These are phyloP conservation scores for Diplolepis rosae DNA, from an alignment of 2,888 invertebrate species.

Conservation along the genomic window DNA sequence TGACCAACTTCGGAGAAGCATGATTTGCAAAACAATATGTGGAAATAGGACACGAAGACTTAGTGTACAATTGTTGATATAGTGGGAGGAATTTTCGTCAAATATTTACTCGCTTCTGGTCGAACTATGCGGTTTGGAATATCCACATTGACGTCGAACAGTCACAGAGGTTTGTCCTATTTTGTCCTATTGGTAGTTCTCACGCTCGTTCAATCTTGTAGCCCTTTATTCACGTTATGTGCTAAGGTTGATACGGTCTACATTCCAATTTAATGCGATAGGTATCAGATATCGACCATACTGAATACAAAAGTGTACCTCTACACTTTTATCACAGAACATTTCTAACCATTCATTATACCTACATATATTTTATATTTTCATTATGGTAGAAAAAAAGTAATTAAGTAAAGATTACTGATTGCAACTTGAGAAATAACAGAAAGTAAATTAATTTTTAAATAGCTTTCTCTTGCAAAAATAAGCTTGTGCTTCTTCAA, in stretches of 20 bases:
- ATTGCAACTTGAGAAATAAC: background rate
- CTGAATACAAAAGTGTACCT: background rate
- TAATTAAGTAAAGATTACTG: background rate
- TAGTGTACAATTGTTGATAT: conserved; percentile 24
- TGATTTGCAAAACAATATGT: background rate
- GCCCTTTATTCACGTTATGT: conserved; percentile 16
- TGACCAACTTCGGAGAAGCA: background rate
- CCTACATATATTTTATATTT: background rate
- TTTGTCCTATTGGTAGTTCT: conserved; percentile 39
- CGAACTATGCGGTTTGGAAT: conserved; percentile 40
- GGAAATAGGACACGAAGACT: background rate
- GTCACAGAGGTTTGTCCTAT: conserved; percentile 40
- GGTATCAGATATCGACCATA: conserved; percentile 41
- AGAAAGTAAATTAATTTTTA: background rate
- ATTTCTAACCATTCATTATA: background rate
- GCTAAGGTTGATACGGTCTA: conserved; percentile 4
- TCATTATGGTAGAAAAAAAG: no score
- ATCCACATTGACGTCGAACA: conserved; percentile 41
- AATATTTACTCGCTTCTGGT: conserved; percentile 47
- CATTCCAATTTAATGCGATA: conserved; percentile 38
- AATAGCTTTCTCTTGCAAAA: background rate
- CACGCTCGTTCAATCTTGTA: conserved; percentile 40
- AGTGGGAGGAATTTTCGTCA: conserved; percentile 35
- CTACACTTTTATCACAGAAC: background rate
- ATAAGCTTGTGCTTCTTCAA: background rate